Evolutionary conservation across 2,113 vertebrate species (phyloP).

Genomic region (Helogale parvula): DNA sequence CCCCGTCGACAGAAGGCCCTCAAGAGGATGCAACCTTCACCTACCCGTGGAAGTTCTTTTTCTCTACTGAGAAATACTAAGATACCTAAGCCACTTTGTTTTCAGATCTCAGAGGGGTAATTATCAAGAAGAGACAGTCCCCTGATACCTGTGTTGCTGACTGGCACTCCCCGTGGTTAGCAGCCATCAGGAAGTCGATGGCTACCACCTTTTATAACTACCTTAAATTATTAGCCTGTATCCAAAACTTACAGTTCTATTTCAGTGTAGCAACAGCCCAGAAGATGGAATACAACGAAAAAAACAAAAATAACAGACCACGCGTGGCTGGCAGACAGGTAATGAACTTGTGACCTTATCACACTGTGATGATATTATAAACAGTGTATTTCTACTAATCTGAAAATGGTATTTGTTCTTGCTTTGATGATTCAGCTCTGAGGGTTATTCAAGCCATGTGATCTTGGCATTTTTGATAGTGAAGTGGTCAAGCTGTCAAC

Average conservation of each 20-base stretch:
- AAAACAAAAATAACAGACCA: not conserved
- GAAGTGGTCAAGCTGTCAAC: slow-evolving; percentile 26
- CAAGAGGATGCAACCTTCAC: not conserved
- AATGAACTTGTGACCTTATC: not conserved
- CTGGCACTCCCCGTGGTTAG: not conserved
- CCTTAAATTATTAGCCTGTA: not conserved
- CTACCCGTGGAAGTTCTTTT: not conserved
- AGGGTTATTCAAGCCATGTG: slow-evolving; percentile 9
- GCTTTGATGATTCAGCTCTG: slow-evolving; percentile 7
- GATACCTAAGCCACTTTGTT: not conserved
- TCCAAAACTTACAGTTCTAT: not conserved
- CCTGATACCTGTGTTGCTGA: not conserved
- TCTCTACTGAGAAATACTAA: not conserved
- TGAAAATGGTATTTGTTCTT: not conserved
- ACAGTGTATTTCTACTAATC: not conserved
- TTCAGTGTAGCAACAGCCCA: not conserved
- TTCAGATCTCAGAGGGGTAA: not conserved
- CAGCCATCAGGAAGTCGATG: not conserved
- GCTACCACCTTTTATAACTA: not conserved
- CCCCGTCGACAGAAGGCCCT: not conserved
- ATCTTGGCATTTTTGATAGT: not conserved
- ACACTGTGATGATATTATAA: not conserved
- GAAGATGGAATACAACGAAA: not conserved
- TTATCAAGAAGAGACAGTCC: not conserved
- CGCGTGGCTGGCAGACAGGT: not conserved